A percentile compares a stretch with the other conserved stretches of the same genome.
Conservation (phyloP, 2,888 invertebrate genomes). For the Chloroclysta siterata region DNA sequence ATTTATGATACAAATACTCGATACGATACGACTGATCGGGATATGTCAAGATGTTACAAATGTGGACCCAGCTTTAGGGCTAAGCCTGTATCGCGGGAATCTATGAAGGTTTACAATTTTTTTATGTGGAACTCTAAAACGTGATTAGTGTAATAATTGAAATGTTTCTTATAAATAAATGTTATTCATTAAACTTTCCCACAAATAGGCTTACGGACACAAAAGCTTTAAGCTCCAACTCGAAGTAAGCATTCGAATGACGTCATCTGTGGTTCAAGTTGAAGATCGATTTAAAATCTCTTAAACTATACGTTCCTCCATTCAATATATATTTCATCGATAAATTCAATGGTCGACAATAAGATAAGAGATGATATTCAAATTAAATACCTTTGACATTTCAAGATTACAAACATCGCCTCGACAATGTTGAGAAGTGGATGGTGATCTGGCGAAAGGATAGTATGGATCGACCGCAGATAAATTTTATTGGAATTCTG, state of each 20-base stretch:
- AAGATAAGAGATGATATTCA: slow-evolving; percentile 82
- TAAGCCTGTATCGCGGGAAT: too few relatives aligned
- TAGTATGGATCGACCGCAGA: slow-evolving; percentile 51
- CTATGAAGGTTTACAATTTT: too few relatives aligned
- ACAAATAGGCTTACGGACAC: too few relatives aligned
- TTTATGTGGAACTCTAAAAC: too few relatives aligned
- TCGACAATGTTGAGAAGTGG: slow-evolving; percentile 71
- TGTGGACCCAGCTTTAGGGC: too few relatives aligned
- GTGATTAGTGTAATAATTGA: too few relatives aligned
- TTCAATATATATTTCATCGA: slow-evolving; percentile 72
- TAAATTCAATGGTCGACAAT: slow-evolving; percentile 74
- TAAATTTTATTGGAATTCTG: not conserved
- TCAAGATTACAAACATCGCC: slow-evolving; percentile 80
- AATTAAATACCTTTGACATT: slow-evolving; percentile 85
- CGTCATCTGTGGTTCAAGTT: slow-evolving; percentile 17
- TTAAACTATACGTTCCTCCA: slow-evolving; percentile 42
- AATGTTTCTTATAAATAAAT: too few relatives aligned
- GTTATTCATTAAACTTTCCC: too few relatives aligned
- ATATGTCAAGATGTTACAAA: too few relatives aligned
- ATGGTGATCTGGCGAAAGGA: slow-evolving; percentile 50
- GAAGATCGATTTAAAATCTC: slow-evolving; percentile 38
- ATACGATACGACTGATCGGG: too few relatives aligned
- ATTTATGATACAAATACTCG: too few relatives aligned
- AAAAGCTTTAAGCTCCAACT: not conserved
- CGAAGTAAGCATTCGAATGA: not conserved